These are phyloP conservation scores for Pemphredon lugubris DNA, from an alignment of 2,888 invertebrate species.

Conservation along the genomic window DNA sequence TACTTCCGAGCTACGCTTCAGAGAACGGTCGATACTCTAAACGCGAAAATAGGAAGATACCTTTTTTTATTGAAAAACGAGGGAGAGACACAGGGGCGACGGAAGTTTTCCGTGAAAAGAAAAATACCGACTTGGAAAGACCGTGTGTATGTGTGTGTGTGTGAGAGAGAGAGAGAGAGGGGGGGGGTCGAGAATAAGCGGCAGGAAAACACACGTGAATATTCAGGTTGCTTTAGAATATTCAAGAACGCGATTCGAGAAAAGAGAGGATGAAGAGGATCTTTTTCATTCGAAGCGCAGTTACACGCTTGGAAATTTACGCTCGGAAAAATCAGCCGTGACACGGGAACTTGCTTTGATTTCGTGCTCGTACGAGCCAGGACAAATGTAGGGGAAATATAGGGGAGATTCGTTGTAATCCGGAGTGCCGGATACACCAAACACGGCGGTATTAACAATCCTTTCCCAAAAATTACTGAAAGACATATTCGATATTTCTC, in stretches of 20 bases:
- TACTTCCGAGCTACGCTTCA: constrained; percentile 24
- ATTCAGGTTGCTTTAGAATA: constrained; percentile 26
- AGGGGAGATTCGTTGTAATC: too few species aligned
- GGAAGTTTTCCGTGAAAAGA: constrained; percentile 1
- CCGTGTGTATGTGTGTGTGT: too few species aligned
- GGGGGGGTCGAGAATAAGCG: not conserved
- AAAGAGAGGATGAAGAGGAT: not conserved
- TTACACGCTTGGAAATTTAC: not conserved
- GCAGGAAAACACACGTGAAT: constrained; percentile 39
- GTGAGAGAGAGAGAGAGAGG: too few species aligned
- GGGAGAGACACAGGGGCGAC: constrained; percentile 8
- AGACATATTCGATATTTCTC: not conserved
- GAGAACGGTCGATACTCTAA: constrained; percentile 38
- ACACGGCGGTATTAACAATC: too few species aligned
- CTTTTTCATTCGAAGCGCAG: not conserved
- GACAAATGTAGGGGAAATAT: not conserved
- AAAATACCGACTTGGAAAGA: too few species aligned
- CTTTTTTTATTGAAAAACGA: constrained; percentile 33
- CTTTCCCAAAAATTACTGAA: too few species aligned
- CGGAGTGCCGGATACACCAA: too few species aligned
- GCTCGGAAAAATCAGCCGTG: not conserved
- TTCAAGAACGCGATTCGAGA: constrained; percentile 13
- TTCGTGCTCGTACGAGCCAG: too few species aligned
- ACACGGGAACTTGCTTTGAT: not conserved
- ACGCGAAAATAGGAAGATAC: constrained; percentile 30